These are phyloP conservation scores for Gymnosoma rotundatum DNA, from an alignment of 2,888 invertebrate genomes.

Conservation along the genomic window DNA sequence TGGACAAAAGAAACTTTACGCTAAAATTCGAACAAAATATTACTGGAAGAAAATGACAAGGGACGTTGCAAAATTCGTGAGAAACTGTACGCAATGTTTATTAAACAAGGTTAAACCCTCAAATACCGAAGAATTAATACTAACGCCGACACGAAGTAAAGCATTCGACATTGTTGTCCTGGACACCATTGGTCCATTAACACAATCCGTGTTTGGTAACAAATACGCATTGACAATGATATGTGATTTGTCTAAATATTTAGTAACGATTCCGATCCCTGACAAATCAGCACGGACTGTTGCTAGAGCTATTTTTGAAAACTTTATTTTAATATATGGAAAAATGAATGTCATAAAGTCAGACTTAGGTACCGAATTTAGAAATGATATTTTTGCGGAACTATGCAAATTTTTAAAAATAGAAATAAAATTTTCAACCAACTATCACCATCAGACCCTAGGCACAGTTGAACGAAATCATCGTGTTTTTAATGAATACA, in stretches of 20 bases:
- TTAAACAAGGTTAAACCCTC: background rate
- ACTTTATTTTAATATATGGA: constrained; percentile 11
- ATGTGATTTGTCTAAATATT: background rate
- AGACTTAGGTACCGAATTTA: background rate
- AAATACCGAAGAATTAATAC: background rate
- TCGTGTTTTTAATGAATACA: constrained; percentile 36
- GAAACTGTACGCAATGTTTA: no score
- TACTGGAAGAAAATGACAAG: background rate
- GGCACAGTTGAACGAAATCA: constrained; percentile 41
- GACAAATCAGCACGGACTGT: background rate
- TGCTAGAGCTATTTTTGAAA: constrained; percentile 8
- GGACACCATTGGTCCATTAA: background rate
- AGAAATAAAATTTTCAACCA: constrained; percentile 3
- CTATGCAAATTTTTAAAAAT: constrained; percentile 23
- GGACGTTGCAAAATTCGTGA: background rate
- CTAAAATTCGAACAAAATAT: constrained; percentile 19
- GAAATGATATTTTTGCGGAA: constrained; percentile 14
- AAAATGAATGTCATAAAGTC: constrained; percentile 8
- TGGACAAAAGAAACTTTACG: constrained; percentile 1
- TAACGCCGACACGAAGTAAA: background rate
- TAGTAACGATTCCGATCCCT: background rate
- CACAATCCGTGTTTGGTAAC: background rate
- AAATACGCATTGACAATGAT: background rate
- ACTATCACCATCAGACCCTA: constrained; percentile 14
- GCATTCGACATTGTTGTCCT: background rate